Conservation (phyloP, 2,888 invertebrate species). For the Ichneumoninae sp. region DNA sequence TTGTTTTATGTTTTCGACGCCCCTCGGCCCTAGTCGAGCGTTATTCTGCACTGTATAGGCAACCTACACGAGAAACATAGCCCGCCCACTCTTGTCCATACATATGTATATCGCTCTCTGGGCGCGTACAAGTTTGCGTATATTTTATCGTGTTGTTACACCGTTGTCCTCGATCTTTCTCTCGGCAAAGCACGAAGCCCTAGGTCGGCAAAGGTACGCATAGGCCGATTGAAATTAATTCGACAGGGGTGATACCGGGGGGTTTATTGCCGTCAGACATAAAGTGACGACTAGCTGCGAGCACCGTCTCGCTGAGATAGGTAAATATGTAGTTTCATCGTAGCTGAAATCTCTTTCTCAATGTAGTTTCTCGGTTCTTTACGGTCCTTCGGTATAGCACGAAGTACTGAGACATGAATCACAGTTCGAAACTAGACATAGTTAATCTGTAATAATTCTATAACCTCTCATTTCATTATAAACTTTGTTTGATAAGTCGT, state of each 20-base stretch:
- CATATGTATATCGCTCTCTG: slow-evolving; percentile 13
- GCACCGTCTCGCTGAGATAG: slow-evolving; percentile 66
- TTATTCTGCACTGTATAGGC: slow-evolving; percentile 43
- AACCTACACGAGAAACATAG: slow-evolving; percentile 42
- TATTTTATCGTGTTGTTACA: slow-evolving; percentile 18
- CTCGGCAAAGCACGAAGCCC: neutral
- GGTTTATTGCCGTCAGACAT: slow-evolving; percentile 79
- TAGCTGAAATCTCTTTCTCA: slow-evolving; percentile 28
- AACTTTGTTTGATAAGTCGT: slow-evolving; percentile 24
- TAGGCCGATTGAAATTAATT: slow-evolving; percentile 84
- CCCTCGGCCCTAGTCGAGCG: slow-evolving; percentile 68
- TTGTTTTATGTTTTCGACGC: slow-evolving; percentile 83
- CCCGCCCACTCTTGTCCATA: slow-evolving; percentile 31
- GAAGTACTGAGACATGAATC: slow-evolving; percentile 31
- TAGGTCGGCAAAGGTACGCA: slow-evolving; percentile 69
- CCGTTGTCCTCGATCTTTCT: slow-evolving; percentile 1
- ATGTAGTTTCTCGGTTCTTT: slow-evolving; percentile 42
- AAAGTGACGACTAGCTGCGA: slow-evolving; percentile 71
- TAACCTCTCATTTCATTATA: slow-evolving; percentile 25
- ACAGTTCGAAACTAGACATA: slow-evolving; percentile 31
- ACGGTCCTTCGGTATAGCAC: slow-evolving; percentile 31
- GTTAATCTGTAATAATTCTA: slow-evolving; percentile 41
- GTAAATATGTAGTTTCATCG: slow-evolving; percentile 58
- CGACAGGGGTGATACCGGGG: slow-evolving; percentile 59
- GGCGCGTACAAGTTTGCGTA: neutral